Base-by-base conservation (phyloP, 2,113 vertebrate genomes). In the Nerophis lumbriciformis region DNA sequence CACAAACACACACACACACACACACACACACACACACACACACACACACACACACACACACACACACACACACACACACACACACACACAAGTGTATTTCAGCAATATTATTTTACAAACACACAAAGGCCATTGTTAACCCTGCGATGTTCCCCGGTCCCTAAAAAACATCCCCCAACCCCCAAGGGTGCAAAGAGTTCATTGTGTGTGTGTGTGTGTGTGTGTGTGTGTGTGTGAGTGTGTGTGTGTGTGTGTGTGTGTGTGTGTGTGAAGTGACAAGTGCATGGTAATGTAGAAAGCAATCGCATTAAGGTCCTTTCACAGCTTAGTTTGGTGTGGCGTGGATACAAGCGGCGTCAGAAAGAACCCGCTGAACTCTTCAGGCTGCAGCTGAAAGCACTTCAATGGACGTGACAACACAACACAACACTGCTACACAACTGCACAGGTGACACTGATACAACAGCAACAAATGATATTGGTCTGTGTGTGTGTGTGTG, bases 121-220 rank as follows among this genome's bases (percentile, higher is more conserved):
- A 81, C 65, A 86, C 83, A 84, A 84, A 86, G 76, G 80, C 85
- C 79, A 88, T 85, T 87, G 85, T 87, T 77, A 83, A 73, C 67
- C 53, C 65, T 39, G 61, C 51, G 60, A 72, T 76, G 69, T 73
- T 79, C 71, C 76, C 71, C 48, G 62, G 72, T 65, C 81, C 75
- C 76, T 68, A 6, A 80, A 52, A 83, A 85, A 84, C 79, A 85
- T 79, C 75, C 78, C 16, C 82, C 72, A 74, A 79, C 72, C 79
- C 80, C 82, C 69, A 53, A 61, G 78, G 74, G 83, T 75, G 82
- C 80, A 85, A 75, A 73, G 72, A 52, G 82, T 80, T 86, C 79
- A 83, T 87, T 87, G 48, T 44, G 49, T 55, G 58, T 63, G 59
- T 52, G 54, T 73, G 67, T 61, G 58, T 37, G 16, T 39, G 53